Base-by-base conservation (phyloP, 2,113 vertebrate genomes). In the Phainopepla nitens region DNA sequence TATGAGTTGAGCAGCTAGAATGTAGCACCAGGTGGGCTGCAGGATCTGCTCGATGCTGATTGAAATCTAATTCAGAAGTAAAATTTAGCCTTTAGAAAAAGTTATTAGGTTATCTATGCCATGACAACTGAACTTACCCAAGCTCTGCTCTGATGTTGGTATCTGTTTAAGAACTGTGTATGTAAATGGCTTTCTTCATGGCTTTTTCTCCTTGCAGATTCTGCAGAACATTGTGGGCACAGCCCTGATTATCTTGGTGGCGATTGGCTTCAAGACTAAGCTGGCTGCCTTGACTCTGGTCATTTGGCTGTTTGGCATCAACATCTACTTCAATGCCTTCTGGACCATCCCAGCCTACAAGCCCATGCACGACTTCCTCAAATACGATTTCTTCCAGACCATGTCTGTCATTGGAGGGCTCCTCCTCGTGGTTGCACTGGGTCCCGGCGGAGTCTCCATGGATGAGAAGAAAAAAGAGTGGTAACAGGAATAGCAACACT, bases 391-490 rank as follows among this genome's bases (percentile, higher is more conserved):
- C 98, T 99, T 99, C 98, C 99, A 99, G 98, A 99, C 99, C 98
- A 99, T 99, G 95, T 99, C 99, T 6, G 99, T 99, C 82, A 99
- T 99, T 25, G 99, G 99, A 17, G 99, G 99, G 68, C 97, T 99
- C 81, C 98, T 99, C 49, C 96, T 99, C 8, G 99, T 99, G 95
- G 99, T 99, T 96, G 99, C 99, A 4, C 98, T 99, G n/a, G 99
- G 99, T 47, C 99, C 99, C 0, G 99, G 99, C 0, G 99, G 99
- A 7, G 99, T 99, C 82, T 99, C 99, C 95, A 99, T 99, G 99
- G 99, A 99, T 57, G 99, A 99, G 98, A 99, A 99, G 97, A 99
- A 99, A 97, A 99, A 99, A 78, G 99, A 99, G 96, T 99, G 99
- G 99, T 99, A 98, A 98, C 88, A 82, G 96, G 69, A 83, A 86